Conservation (phyloP, 2,888 invertebrate species). For the Plagiodera versicolora region DNA sequence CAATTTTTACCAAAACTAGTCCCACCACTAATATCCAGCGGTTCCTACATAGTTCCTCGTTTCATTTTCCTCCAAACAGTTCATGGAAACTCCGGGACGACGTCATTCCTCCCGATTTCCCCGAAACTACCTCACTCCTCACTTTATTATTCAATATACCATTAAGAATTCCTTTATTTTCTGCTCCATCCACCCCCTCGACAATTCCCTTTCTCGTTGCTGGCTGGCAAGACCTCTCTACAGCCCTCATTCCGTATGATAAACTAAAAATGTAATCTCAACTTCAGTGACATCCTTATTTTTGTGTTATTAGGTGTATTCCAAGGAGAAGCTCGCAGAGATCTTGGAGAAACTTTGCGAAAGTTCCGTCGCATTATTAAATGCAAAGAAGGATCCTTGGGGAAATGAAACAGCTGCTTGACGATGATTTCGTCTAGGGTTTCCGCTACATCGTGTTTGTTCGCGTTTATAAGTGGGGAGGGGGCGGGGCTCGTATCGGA, state of each 20-base stretch:
- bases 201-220: background rate
- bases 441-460: background rate
- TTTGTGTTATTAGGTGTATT: conserved; percentile 62
- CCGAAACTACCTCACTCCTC: background rate
- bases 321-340: conserved; percentile 75
- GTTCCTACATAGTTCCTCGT: background rate
- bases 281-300: conserved; percentile 13
- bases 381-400: conserved; percentile 81
- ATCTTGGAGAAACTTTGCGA: conserved; percentile 76
- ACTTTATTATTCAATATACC: conserved; percentile 1
- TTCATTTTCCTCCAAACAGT: background rate
- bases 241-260: background rate
- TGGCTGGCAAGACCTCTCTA: background rate
- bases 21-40: background rate
- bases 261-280: conserved; percentile 18
- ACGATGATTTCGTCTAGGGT: conserved; percentile 7
- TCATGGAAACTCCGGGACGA: background rate
- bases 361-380: conserved; percentile 73
- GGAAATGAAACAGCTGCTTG: conserved; percentile 61
- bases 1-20: no score
- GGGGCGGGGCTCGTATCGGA: no score
- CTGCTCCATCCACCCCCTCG: background rate
- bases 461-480: background rate
- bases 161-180: background rate
- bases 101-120: background rate